Conservation (phyloP, 2,113 vertebrate genomes). For the Seriola dumerili region DNA sequence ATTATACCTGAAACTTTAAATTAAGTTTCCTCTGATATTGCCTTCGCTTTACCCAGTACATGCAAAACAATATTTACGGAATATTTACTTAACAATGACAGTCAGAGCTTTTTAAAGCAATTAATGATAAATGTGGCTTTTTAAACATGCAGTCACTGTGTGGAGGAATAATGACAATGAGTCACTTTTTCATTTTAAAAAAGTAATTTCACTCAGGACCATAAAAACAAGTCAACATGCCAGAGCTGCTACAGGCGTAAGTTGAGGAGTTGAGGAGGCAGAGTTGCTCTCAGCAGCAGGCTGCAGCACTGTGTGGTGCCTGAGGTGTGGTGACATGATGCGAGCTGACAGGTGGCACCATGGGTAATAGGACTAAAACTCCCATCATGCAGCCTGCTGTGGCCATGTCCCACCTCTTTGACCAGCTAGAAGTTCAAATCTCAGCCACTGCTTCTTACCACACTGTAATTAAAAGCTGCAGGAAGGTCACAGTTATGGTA, state of each 20-base stretch:
- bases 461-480: slow-evolving; percentile 35
- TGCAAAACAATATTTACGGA: slow-evolving; percentile 9
- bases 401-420: slow-evolving; percentile 38
- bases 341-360: slow-evolving; percentile 73
- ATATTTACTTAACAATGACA: slow-evolving; percentile 7
- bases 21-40: neutral
- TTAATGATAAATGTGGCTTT: neutral
- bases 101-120: neutral
- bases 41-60: slow-evolving; percentile 4
- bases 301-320: slow-evolving; percentile 70
- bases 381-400: slow-evolving; percentile 64
- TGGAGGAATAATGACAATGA: neutral
- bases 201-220: neutral
- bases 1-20: slow-evolving; percentile 34
- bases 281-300: slow-evolving; percentile 67
- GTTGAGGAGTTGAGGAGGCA: slow-evolving; percentile 29
- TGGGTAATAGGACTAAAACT: slow-evolving; percentile 72
- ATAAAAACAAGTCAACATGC: neutral
- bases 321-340: slow-evolving; percentile 76
- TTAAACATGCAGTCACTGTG: neutral
- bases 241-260: slow-evolving; percentile 8
- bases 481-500: slow-evolving; percentile 29
- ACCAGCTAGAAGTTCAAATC: slow-evolving; percentile 27
- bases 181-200: slow-evolving; percentile 11
- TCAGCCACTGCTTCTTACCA: slow-evolving; percentile 8